Base-by-base conservation (phyloP, 2,113 vertebrate species). In the Brachyhypopomus gauderio region DNA sequence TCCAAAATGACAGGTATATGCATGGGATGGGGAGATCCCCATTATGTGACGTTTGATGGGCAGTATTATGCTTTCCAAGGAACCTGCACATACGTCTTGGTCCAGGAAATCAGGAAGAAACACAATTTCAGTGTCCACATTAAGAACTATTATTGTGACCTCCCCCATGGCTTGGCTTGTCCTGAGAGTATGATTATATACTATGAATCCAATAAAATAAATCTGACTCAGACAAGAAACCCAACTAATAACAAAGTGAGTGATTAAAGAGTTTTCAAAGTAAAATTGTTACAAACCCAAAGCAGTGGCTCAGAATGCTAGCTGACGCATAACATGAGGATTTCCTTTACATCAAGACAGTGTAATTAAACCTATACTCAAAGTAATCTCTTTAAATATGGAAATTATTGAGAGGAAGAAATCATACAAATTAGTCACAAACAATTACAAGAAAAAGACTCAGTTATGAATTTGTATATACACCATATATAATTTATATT, bases 31-130 rank as follows among this genome's bases (percentile, higher is more conserved):
- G 97, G 96, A 67, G 95, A 96, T 87, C 94, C 94, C 52, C 96
- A 98, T 30, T 30, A 30, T 80, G 2, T 92, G 34, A 97, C 97
- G 30, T 99, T 99, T 71, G 97, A 98, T 69, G 97, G 96, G 81
- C 89, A 56, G 16, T 95, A 96, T 85, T 99, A 98, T 72, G 94
- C 92, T 20, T 97, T 96, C 90, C 93, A 96, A 90, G 92, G 96
- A 88, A 96, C 96, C 87, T 99, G 97, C 88, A 96, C 96, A 1
- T 97, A 98, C 0, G 91, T 98, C 48, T 91, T 98, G 84, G 89
- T 98, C 85, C 92, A 95, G 88, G 95, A 98, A 90, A 95, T 97
- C 1, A 78, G 88, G 55, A 93, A 95, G 0, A 92, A 83, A 86
- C 88, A 93, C 1, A 92, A 96, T 86, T 95, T 99, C 86, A 93